Evolutionary conservation across 1,140 invertebrate species (phyloP).

Genomic region (Anadara kagoshimensis): DNA sequence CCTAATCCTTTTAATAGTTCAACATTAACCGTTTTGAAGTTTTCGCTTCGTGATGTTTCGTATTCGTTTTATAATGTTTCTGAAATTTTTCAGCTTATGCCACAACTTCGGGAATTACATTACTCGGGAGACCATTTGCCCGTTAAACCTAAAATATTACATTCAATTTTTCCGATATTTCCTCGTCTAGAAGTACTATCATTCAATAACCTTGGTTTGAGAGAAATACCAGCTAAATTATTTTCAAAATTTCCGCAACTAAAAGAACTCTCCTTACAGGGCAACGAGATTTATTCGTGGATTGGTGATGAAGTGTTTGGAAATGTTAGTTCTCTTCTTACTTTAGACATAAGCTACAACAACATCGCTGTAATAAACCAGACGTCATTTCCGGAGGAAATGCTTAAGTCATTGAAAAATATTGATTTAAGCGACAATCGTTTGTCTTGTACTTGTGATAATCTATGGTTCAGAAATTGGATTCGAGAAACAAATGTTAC

Average conservation of each 20-base stretch:
- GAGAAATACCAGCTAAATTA: not conserved
- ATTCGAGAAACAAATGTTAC: constrained; percentile 5
- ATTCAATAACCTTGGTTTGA: not conserved
- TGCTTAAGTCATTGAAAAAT: not conserved
- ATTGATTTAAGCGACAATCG: constrained; percentile 19
- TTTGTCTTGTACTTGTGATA: constrained; percentile 31
- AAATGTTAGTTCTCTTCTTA: constrained; percentile 3
- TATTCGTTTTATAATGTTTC: not conserved
- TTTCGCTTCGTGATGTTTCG: not conserved
- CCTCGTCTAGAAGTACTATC: not conserved
- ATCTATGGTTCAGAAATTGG: constrained; percentile 31
- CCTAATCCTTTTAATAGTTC: constrained; percentile 1
- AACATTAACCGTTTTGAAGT: not conserved
- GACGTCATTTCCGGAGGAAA: constrained; percentile 14
- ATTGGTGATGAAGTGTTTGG: constrained; percentile 9
- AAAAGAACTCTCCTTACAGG: not conserved
- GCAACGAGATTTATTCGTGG: constrained; percentile 4
- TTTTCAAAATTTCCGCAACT: constrained; percentile 2
- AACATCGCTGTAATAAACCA: constrained; percentile 11
- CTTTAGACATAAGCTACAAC: constrained; percentile 18
- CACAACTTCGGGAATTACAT: not conserved
- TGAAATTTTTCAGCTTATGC: not conserved
- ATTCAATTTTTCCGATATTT: not conserved
- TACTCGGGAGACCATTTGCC: not conserved
- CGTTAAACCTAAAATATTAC: not conserved